Base-by-base conservation (phyloP, 1,140 invertebrate species). In the Drosophila lini region DNA sequence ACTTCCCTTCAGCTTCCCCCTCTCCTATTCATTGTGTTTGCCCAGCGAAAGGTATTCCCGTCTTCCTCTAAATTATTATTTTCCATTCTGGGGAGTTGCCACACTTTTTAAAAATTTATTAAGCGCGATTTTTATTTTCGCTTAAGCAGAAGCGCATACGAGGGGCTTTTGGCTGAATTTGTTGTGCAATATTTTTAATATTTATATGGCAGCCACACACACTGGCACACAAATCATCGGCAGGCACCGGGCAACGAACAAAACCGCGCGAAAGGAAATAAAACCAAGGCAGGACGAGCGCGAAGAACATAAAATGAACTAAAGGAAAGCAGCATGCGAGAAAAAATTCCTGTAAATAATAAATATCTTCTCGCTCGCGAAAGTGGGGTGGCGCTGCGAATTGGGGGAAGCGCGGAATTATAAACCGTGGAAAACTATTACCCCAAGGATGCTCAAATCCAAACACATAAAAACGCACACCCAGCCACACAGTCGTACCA, bases 371-470 rank as follows among this genome's bases (percentile, higher is more conserved):
- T 44, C 61, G 61, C 78, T 61, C 44, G 45, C 70, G 59, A 52
- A 28, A 36, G 28, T 40, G 48, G 44, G 64, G 40, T 53, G 55
- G 22, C 50, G 13, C 19, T 6, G 25, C 16, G 53, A 42, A 32
- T 63, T 70, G 77, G 68, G 75, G 81, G 73, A 83, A 80, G 74
- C 77, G 68, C 83, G 80, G 83, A 88, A 89, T 88, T 88, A 88
- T 88, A 88, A 88, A 89, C 84, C 84, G 84, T 88, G 83, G 83
- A 89, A 88, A 88, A 88, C 83, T 88, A 88, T 88, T 88, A 88
- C 80, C 78, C 84, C 84, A 88, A 84, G 84, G 84, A 89, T 88
- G 74, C 84, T 89, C 83, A 88, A 89, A 88, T 88, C 80, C 83
- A 88, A 80, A 88, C 67, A 83, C 71, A 83, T 60, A 84, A 52